Evolutionary conservation across 1,140 invertebrate genomes (phyloP), one percentile per base, ranked within the genome.

Genomic region (Wiebesia pumilae): DNA sequence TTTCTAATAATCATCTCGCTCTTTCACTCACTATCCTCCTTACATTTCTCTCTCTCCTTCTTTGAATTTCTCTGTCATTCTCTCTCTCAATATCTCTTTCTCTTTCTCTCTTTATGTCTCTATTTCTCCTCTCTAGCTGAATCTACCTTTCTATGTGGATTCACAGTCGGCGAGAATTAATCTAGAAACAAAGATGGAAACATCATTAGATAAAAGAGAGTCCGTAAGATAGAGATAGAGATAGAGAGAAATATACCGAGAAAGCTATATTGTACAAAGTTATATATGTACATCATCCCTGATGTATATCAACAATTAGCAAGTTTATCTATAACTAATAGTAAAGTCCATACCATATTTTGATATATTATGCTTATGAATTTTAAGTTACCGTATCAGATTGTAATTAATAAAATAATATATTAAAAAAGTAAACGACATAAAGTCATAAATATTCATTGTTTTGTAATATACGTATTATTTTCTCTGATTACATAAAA

Each of bases 1-100:
- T 88, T 90, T 90, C 90, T 91, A 90, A 91, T 92, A 91, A 91
- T 91, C 88, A 89, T 91, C 80, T 35, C 80, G 27, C 77, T 71
- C 73, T 43, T 62, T 71, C 62, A n/a, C 58, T 51, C n/a, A 71
- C 83, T 84, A 1, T 69, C 40, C 10, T 27, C 33, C 35, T 30
- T 24, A 89, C 83, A 69, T 47, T 38, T n/a, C 40, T 7, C 54
- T 30, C 33, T 40, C 58, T 67, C 62, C 27, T 3, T 69, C 62
- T 33, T 10, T 40, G 14, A 6, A 47, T 9, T 0, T 75, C 38
- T n/a, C 27, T 75, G 12, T 7, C n/a, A 9, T 69, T 54, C 73
- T 58, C 54, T 65, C 35, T 27, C 10, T 81, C 73, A 6, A 1
- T 67, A 4, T 65, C 35, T 40, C 0, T 81, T 14, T 67, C 33